Percentiles rank a stretch among this genome's conserved stretches.
Conservation (phyloP, 2,797 vertebrate genomes). For the Phaenicophaeus curvirostris region DNA sequence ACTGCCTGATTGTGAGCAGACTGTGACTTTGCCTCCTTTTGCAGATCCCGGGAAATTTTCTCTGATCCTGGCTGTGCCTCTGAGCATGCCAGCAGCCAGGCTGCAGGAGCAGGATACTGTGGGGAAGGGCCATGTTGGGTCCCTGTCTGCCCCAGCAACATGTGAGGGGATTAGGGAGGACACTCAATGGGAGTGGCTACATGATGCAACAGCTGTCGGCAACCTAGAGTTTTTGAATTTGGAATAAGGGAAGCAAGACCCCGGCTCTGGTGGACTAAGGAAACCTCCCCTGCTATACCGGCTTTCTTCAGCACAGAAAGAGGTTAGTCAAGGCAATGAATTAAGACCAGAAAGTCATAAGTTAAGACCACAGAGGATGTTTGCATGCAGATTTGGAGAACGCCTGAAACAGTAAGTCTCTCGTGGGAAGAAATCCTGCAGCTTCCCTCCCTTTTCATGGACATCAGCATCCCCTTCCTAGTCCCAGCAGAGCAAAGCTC, state of each 20-base stretch:
- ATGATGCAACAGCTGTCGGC: fast-evolving
- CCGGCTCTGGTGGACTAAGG: neutral
- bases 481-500: neutral
- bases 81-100: fast-evolving
- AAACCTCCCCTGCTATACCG: neutral
- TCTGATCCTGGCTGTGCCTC: neutral
- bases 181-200: fast-evolving
- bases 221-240: neutral
- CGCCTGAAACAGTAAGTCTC: neutral
- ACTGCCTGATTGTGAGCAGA: neutral
- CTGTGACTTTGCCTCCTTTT: neutral
- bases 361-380: neutral
- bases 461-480: neutral
- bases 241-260: neutral
- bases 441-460: neutral
- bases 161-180: fast-evolving
- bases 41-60: neutral
- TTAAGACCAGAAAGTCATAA: neutral
- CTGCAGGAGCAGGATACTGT: neutral
- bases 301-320: neutral
- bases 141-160: fast-evolving
- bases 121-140: fast-evolving
- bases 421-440: neutral
- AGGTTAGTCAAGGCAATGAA: neutral
- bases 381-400: neutral